phyloP scores from a whole-genome alignment of 2,888 invertebrate species.

The Metacarcinus magister region DNA sequence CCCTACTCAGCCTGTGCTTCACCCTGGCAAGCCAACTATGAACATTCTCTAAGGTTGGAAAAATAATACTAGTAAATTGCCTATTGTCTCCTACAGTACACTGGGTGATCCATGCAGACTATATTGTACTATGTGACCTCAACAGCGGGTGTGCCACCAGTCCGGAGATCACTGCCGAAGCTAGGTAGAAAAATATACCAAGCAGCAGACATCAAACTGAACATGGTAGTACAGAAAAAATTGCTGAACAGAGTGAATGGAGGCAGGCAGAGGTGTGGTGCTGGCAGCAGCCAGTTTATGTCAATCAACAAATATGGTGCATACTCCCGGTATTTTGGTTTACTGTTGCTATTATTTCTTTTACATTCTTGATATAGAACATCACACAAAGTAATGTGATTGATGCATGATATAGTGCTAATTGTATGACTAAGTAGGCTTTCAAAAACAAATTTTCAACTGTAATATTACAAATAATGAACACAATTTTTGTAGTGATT shows the following conservation, averaged over 20 bases:
- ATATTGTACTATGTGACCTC: not conserved
- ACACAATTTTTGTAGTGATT: not conserved
- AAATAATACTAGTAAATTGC: not conserved
- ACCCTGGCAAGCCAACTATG: not conserved
- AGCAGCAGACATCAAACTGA: not conserved
- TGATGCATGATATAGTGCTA: not conserved
- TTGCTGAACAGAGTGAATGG: conserved; percentile 26
- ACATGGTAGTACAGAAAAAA: conserved; percentile 1
- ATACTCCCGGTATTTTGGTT: not conserved
- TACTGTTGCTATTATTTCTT: not conserved
- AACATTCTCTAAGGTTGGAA: conserved; percentile 27
- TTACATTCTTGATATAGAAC: not conserved
- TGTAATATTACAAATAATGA: not conserved
- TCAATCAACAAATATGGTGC: not conserved
- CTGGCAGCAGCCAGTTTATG: not conserved
- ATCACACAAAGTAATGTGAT: not conserved
- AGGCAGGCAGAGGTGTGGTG: not conserved
- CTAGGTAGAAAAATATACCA: conserved; percentile 1
- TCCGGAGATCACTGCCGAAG: not conserved
- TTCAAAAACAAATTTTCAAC: not conserved
- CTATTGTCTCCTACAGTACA: not conserved
- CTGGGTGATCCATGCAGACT: conserved; percentile 10
- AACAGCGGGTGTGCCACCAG: conserved; percentile 9
- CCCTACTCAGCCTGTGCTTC: conserved; percentile 15
- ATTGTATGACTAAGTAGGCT: not conserved